Conservation (phyloP, 2,797 vertebrate species). For the Hoplostethus mediterraneus region DNA sequence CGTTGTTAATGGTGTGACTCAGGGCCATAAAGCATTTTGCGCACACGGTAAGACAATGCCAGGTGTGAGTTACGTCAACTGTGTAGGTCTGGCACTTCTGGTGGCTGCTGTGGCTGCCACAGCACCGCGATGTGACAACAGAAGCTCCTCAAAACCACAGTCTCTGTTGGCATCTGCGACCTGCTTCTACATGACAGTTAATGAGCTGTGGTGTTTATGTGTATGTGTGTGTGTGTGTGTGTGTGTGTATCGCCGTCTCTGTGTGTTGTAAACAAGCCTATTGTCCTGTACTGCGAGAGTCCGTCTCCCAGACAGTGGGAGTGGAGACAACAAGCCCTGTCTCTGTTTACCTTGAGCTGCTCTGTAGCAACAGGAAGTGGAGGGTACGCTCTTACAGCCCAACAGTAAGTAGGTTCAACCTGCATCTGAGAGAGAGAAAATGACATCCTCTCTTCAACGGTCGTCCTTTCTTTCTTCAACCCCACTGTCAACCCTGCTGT, state of each 20-base stretch:
- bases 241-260: background rate
- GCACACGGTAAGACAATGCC: too few species aligned
- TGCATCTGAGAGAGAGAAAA: constrained; percentile 1
- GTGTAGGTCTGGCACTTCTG: too few species aligned
- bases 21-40: too few species aligned
- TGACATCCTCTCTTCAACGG: background rate
- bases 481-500: too few species aligned
- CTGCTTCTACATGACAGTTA: background rate
- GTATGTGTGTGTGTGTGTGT: too few species aligned
- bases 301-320: background rate
- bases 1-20: too few species aligned
- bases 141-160: background rate
- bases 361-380: constrained; percentile 3
- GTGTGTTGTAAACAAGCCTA: constrained; percentile 13
- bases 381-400: background rate
- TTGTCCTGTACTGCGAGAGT: background rate
- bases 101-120: too few species aligned
- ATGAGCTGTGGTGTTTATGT: constrained; percentile 18
- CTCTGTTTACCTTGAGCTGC: constrained; percentile 7
- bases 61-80: too few species aligned
- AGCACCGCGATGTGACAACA: background rate
- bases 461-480: too few species aligned
- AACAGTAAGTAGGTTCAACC: constrained; percentile 1
- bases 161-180: background rate
- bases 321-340: constrained; percentile 1